These are phyloP conservation scores for Macaca mulatta DNA, from an alignment of 2,113 vertebrate genomes.

Conservation along the genomic window DNA sequence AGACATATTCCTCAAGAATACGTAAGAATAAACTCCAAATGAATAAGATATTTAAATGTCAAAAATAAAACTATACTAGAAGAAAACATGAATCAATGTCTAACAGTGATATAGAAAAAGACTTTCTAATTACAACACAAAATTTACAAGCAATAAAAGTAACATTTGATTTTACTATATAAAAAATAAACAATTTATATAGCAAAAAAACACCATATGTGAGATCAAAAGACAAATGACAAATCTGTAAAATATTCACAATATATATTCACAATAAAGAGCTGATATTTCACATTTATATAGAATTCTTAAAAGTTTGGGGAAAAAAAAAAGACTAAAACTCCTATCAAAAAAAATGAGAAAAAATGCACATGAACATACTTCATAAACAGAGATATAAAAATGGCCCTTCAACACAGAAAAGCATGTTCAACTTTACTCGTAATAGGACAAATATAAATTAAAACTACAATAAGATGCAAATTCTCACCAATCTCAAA, in stretches of 20 bases:
- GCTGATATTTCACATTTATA: not conserved
- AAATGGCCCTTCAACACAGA: not conserved
- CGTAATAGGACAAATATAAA: not conserved
- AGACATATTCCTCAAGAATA: not conserved
- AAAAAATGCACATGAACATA: not conserved
- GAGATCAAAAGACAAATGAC: slow-evolving; percentile 14
- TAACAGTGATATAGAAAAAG: not conserved
- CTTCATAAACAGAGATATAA: not conserved
- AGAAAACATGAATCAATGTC: not conserved
- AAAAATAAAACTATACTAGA: slow-evolving; percentile 1
- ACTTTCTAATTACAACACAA: not conserved
- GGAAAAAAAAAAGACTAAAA: not conserved
- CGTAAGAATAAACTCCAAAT: not conserved
- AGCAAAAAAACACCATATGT: not conserved
- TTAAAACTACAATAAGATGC: not conserved
- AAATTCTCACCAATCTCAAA: not conserved
- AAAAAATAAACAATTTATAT: not conserved
- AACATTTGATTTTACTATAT: slow-evolving; percentile 2
- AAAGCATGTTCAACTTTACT: not conserved
- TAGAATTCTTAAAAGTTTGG: not conserved
- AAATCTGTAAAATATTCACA: not conserved
- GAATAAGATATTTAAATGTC: not conserved
- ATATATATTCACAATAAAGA: not conserved
- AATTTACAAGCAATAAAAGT: not conserved
- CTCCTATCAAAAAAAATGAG: not conserved